Conservation (phyloP, 2,797 vertebrate species). For the Holocentrus rufus region DNA sequence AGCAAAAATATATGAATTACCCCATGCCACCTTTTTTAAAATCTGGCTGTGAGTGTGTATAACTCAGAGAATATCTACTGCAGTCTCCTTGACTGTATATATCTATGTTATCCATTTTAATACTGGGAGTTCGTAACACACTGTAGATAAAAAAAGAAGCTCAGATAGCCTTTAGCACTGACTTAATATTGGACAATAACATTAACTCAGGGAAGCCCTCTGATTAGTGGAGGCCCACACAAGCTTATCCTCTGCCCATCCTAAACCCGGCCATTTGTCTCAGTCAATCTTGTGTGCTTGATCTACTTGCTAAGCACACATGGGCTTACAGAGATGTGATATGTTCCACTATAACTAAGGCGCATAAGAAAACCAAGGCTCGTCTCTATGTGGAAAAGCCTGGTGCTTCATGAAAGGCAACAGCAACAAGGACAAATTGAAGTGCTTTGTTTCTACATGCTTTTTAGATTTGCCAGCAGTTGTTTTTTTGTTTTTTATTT, state of each 20-base stretch:
- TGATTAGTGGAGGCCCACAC: background rate
- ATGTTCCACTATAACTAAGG: conserved; percentile 6
- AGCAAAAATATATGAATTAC: conserved; percentile 29
- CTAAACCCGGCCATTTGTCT: background rate
- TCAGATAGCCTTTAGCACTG: background rate
- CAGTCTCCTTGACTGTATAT: conserved; percentile 23
- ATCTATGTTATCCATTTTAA: background rate
- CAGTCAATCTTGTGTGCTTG: background rate
- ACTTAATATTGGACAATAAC: background rate
- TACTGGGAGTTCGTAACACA: background rate
- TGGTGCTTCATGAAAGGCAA: conserved; percentile 19
- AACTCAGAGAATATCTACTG: conserved; percentile 21
- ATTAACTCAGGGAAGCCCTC: background rate
- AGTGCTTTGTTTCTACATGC: conserved; percentile 25
- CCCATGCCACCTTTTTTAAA: conserved; percentile 4
- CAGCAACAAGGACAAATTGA: conserved; percentile 24
- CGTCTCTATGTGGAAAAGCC: conserved; percentile 15
- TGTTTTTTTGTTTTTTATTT: conserved; percentile 17
- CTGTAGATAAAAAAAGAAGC: conserved; percentile 13
- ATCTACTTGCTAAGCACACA: conserved; percentile 26
- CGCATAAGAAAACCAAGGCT: conserved; percentile 16
- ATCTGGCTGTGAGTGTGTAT: conserved; percentile 23
- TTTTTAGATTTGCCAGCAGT: conserved; percentile 33
- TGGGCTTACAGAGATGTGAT: conserved; percentile 20
- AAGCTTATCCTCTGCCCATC: background rate